Percentiles rank a stretch among this genome's conserved stretches.
phyloP scores from a whole-genome alignment of 2,797 vertebrate genomes.

The Avahi laniger region DNA sequence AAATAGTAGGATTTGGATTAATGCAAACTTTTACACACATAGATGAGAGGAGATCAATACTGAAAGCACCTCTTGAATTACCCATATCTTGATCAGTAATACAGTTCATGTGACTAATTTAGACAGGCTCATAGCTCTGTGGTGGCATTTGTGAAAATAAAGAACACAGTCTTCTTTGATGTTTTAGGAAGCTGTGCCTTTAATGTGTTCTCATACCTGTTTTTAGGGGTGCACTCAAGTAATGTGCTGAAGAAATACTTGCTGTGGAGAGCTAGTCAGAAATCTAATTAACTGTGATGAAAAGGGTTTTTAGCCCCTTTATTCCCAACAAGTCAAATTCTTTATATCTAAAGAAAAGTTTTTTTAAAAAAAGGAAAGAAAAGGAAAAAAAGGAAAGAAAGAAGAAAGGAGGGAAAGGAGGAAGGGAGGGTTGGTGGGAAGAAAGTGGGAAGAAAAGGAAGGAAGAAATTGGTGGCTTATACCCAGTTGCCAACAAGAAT shows the following conservation, averaged over 20 bases:
- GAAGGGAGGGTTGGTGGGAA: not conserved
- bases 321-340: not conserved
- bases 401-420: not conserved
- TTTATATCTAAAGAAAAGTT: constrained; percentile 3
- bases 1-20: not conserved
- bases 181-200: constrained; percentile 40
- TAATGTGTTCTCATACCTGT: constrained; percentile 60
- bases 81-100: constrained; percentile 3
- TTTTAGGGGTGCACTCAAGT: not conserved
- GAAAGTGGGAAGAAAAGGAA: not conserved
- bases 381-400: no score
- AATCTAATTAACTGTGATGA: constrained; percentile 57
- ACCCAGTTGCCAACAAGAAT: not conserved
- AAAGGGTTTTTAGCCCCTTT: constrained; percentile 42
- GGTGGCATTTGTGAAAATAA: constrained; percentile 6
- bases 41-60: constrained; percentile 8
- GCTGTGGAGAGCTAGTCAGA: not conserved
- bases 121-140: constrained; percentile 19
- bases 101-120: not conserved
- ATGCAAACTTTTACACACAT: not conserved
- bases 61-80: not conserved
- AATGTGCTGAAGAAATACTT: constrained; percentile 29
- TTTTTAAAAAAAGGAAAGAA: not conserved
- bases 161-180: constrained; percentile 47
- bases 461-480: not conserved